These are phyloP conservation scores for Furcula furcula DNA, from an alignment of 2,888 invertebrate species.

Conservation along the genomic window DNA sequence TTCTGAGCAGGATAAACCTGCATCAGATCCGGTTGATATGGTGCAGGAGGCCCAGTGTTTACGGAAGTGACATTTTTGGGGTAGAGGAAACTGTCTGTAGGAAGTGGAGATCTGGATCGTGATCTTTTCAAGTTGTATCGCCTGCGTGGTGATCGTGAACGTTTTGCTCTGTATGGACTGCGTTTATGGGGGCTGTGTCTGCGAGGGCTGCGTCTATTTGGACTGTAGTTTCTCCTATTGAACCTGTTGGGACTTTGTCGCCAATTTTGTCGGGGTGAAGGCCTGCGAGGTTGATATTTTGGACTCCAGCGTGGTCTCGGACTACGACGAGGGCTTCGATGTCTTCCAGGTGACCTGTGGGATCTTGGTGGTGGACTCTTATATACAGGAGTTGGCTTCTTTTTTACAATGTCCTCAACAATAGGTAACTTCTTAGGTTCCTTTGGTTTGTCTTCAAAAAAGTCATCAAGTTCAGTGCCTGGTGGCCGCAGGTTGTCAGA, in stretches of 20 bases:
- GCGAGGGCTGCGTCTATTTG: constrained; percentile 9
- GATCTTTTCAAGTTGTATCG: constrained; percentile 21
- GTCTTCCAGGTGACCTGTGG: constrained; percentile 2
- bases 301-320: constrained; percentile 16
- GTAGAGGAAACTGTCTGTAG: constrained; percentile 46
- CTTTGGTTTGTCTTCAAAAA: constrained; percentile 38
- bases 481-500: constrained; percentile 64
- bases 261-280: constrained; percentile 3
- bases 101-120: constrained; percentile 21
- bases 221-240: neutral
- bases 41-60: constrained; percentile 5
- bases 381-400: too few relatives aligned
- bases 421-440: constrained; percentile 26
- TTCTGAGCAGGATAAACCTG: constrained; percentile 15
- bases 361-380: too few relatives aligned
- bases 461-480: constrained; percentile 72
- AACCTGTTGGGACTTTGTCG: neutral
- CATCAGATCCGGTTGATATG: constrained; percentile 15
- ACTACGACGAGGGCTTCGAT: constrained; percentile 12
- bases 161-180: constrained; percentile 17
- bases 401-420: constrained; percentile 8
- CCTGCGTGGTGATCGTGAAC: constrained; percentile 32
- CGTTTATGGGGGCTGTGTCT: constrained; percentile 19
- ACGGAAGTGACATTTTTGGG: constrained; percentile 32
- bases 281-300: constrained; percentile 17